These are phyloP conservation scores for Brachypteracias leptosomus DNA, from an alignment of 2,113 vertebrate species.

Conservation along the genomic window DNA sequence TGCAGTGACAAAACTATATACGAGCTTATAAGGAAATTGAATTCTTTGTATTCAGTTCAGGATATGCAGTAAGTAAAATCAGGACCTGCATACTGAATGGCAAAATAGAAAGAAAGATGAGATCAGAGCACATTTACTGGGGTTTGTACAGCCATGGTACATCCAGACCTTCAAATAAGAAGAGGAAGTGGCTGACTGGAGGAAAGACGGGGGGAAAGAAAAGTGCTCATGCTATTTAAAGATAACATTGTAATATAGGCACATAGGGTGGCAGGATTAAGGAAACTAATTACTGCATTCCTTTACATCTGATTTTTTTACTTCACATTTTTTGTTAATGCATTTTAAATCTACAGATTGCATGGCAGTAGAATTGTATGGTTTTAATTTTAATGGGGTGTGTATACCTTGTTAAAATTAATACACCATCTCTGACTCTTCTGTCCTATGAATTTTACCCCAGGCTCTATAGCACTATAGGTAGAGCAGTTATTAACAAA, in stretches of 20 bases:
- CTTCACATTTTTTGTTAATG: neutral
- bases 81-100: neutral
- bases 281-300: slow-evolving; percentile 17
- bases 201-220: neutral
- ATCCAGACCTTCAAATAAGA: neutral
- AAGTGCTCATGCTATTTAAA: neutral
- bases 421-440: neutral
- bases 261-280: neutral
- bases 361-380: neutral
- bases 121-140: neutral
- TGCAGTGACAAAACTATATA: slow-evolving; percentile 8
- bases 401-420: neutral
- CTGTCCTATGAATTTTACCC: neutral
- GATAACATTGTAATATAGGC: slow-evolving; percentile 16
- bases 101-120: neutral
- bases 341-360: neutral
- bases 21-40: neutral
- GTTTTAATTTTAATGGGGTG: neutral
- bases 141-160: neutral
- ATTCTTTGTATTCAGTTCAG: slow-evolving; percentile 15
- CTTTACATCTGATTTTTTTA: neutral
- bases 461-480: neutral
- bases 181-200: neutral
- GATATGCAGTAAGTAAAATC: neutral
- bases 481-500: neutral